Evolutionary conservation across 2,797 vertebrate genomes (phyloP).

Genomic region (Dallia pectoralis): DNA sequence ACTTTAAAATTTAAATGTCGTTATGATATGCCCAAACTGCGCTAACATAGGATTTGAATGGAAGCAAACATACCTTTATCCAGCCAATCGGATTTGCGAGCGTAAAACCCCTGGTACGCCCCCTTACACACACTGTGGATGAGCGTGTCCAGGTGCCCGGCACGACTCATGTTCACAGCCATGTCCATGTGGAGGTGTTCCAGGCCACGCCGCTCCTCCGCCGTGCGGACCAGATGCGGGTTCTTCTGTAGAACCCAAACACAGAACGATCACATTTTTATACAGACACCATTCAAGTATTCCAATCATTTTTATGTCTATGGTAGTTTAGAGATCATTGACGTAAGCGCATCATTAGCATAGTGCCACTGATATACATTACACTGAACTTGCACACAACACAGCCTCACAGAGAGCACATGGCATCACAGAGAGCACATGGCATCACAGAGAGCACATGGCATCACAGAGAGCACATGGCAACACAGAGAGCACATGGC

Average conservation of each 20-base stretch:
- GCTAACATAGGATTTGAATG: background rate
- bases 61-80: constrained; percentile 69
- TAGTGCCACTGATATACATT: too few relatives aligned
- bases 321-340: too few relatives aligned
- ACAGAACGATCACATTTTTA: background rate
- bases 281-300: background rate
- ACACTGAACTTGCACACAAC: too few relatives aligned
- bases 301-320: too few relatives aligned
- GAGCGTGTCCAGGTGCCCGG: constrained; percentile 77
- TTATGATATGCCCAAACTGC: background rate
- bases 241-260: constrained; percentile 73
- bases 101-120: constrained; percentile 77
- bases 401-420: too few relatives aligned
- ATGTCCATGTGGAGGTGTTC: constrained; percentile 80
- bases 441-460: too few relatives aligned
- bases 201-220: constrained; percentile 73
- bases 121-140: constrained; percentile 79
- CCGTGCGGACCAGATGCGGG: constrained; percentile 75
- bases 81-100: constrained; percentile 81
- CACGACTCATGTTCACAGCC: constrained; percentile 79
- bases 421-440: too few relatives aligned
- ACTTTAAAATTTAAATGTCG: background rate
- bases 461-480: too few relatives aligned
- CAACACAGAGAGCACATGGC: too few relatives aligned
- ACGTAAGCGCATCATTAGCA: too few relatives aligned